Evolutionary conservation across 1,140 invertebrate species (phyloP).

Genomic region (Caerostris darwini): DNA sequence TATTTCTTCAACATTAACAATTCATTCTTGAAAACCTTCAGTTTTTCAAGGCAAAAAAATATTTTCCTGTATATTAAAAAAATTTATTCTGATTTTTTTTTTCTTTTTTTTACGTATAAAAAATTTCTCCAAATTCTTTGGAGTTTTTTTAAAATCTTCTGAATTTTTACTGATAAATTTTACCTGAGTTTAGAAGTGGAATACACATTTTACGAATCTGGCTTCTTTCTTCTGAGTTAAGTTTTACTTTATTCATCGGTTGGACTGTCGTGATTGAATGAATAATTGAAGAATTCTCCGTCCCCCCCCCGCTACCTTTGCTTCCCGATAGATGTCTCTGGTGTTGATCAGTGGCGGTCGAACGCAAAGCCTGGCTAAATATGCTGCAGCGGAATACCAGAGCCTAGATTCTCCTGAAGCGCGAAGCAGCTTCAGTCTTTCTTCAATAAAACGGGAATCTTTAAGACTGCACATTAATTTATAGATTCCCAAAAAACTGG

Average conservation of each 20-base stretch:
- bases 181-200: neutral
- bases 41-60: no score
- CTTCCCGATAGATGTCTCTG: constrained; percentile 53
- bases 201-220: neutral
- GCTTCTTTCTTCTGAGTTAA: neutral
- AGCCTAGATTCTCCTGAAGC: constrained; percentile 11
- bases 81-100: neutral
- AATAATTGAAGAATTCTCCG: constrained; percentile 37
- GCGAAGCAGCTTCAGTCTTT: neutral
- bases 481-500: no score
- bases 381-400: constrained; percentile 59
- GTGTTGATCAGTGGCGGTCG: constrained; percentile 6
- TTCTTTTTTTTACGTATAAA: no score
- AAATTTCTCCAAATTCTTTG: no score
- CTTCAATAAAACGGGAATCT: neutral
- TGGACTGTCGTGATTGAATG: constrained; percentile 17
- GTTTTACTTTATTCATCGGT: constrained; percentile 23
- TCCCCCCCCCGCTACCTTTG: neutral
- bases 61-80: no score
- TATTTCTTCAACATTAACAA: no score
- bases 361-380: constrained; percentile 41
- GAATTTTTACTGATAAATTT: neutral
- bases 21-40: no score
- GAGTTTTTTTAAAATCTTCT: no score
- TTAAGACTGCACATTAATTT: constrained; percentile 5